Percentiles rank a stretch among this genome's conserved stretches.
phyloP scores from a whole-genome alignment of 2,797 vertebrate genomes.

The Sebastes steindachneri region DNA sequence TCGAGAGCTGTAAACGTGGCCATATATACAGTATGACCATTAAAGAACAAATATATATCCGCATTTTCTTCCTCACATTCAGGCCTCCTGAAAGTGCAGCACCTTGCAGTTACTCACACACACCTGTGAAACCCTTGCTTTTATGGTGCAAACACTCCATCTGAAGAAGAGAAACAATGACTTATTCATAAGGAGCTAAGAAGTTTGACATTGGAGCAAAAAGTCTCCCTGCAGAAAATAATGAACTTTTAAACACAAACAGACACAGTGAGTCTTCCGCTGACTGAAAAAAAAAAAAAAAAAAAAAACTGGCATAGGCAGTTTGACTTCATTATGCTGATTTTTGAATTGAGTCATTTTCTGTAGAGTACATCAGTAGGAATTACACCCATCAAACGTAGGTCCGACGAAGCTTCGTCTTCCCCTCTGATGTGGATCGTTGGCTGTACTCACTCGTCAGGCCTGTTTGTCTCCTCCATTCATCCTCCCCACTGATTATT shows the following conservation, averaged over 20 bases:
- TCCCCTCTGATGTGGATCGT: conserved; percentile 35
- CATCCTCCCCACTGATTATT: conserved; percentile 59
- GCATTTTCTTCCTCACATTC: background rate
- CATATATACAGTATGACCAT: conserved; percentile 7
- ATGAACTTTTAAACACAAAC: conserved; percentile 39
- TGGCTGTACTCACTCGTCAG: conserved; percentile 54
- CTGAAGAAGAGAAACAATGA: background rate
- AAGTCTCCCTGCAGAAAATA: conserved; percentile 5
- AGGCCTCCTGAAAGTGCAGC: background rate
- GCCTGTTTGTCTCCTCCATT: conserved; percentile 60
- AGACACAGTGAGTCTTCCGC: conserved; percentile 2
- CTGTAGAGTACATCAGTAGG: conserved; percentile 44
- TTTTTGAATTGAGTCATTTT: conserved; percentile 41
- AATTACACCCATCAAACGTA: conserved; percentile 56
- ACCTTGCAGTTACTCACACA: background rate
- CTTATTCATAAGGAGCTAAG: background rate
- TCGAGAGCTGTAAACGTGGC: conserved; percentile 17
- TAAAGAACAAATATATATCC: conserved; percentile 7
- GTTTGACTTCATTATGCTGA: conserved; percentile 47
- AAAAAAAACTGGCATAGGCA: conserved; percentile 9
- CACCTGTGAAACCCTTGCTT: background rate
- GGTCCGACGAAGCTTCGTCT: conserved; percentile 38
- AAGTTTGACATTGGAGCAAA: conserved; percentile 19
- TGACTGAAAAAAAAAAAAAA: background rate
- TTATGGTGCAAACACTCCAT: background rate